Evolutionary conservation across 2,888 invertebrate genomes (phyloP), one percentile per base, ranked within the genome.

Genomic region (Dryobotodes eremita): DNA sequence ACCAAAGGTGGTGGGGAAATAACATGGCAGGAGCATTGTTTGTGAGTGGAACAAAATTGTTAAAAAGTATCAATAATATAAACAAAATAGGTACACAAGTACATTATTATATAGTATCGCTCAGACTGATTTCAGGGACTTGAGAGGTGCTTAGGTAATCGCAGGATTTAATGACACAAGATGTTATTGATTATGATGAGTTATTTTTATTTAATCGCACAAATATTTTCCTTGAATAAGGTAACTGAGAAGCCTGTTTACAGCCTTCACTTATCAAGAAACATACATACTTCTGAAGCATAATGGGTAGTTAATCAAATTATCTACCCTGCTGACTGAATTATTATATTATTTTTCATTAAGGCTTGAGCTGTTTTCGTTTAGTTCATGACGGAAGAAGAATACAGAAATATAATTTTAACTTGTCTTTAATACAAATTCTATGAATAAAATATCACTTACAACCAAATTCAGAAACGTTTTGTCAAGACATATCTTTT

Each of bases 401-500:
- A 50, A 82, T 15, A 50, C n/a, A 57, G 17, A 55, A 68, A 55
- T 61, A 36, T 2, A n/a, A 55, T 55, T 55, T 15, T 66, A 55
- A n/a, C 11, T 75, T 36, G 17, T 20, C 26, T 59, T 46, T 50
- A 61, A 46, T 55, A 80, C 7, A 20, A 48, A 62, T 4, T 72
- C 73, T 66, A 75, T 82, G 59, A 82, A 75, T 71, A 64, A 75
- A 84, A 64, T 75, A 71, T 69, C 48, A 46, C 66, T 75, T 53
- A 73, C 42, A 53, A 57, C 6, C 20, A 70, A 79, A 59, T 72
- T n/a, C 48, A 53, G 69, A 61, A 84, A 53, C 79, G 55, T 79
- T 84, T 79, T 70, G n/a, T 61, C 57, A 65, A 79, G 64, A 79
- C 57, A 72, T 80, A 79, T 83, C 68, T 66, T 36, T 79, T 70